Conservation (phyloP, 2,113 vertebrate species). For the Melanerpes aurifrons region DNA sequence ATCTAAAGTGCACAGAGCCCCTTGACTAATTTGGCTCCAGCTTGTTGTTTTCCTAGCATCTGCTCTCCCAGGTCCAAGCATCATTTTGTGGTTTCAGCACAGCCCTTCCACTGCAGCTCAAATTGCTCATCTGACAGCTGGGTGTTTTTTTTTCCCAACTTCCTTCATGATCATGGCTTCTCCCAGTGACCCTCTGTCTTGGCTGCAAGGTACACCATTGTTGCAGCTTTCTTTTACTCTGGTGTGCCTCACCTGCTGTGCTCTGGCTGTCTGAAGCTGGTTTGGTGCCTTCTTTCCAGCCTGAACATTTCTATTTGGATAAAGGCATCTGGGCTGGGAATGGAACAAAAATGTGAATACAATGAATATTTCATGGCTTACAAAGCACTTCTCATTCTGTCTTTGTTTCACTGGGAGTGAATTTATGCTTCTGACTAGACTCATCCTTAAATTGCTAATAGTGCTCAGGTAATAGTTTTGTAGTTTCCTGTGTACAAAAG, state of each 20-base stretch:
- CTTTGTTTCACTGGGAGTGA: neutral
- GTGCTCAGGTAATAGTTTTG: neutral
- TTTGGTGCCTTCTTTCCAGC: neutral
- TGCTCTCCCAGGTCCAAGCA: neutral
- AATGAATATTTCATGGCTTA: neutral
- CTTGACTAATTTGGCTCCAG: neutral
- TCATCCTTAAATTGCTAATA: neutral
- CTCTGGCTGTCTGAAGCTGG: neutral
- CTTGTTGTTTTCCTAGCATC: neutral
- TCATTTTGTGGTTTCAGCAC: neutral
- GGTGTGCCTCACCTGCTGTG: neutral
- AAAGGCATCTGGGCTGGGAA: neutral
- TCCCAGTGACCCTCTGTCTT: neutral
- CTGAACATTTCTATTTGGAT: neutral
- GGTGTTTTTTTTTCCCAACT: neutral
- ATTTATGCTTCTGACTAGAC: neutral
- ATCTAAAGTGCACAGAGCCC: neutral
- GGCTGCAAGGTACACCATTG: neutral
- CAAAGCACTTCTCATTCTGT: neutral
- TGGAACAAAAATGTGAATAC: neutral
- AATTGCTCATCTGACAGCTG: neutral
- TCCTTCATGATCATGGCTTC: neutral
- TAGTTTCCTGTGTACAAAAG: neutral
- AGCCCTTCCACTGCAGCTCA: neutral
- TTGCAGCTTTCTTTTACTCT: neutral